A percentile compares a stretch with the other conserved stretches of the same genome.
Evolutionary conservation across 2,113 vertebrate genomes (phyloP).

Genomic region (Oryzias celebensis): DNA sequence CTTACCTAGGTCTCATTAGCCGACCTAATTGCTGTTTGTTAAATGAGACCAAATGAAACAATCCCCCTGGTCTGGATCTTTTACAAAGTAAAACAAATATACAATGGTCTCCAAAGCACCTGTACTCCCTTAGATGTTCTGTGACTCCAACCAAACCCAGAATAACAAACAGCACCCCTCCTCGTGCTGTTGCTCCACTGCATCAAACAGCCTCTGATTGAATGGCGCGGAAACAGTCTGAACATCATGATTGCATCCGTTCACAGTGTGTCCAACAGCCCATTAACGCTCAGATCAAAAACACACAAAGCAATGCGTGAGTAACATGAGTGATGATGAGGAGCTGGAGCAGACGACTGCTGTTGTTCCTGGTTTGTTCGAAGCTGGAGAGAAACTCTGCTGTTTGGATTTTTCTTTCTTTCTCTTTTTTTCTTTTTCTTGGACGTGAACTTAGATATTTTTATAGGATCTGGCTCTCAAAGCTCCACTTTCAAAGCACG

Average conservation of each 20-base stretch:
- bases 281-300: constrained; percentile 65
- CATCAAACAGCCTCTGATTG: constrained; percentile 59
- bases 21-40: constrained; percentile 64
- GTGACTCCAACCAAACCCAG: constrained; percentile 52
- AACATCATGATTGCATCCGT: constrained; percentile 63
- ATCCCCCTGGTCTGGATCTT: constrained; percentile 49
- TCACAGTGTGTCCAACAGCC: constrained; percentile 57
- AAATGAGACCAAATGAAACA: constrained; percentile 57
- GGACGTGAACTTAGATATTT: constrained; percentile 31
- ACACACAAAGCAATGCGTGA: constrained; percentile 40
- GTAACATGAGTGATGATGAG: constrained; percentile 49
- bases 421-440: not conserved
- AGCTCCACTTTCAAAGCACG: constrained; percentile 1
- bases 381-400: constrained; percentile 31
- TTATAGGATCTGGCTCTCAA: constrained; percentile 39
- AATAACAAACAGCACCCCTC: constrained; percentile 72
- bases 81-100: constrained; percentile 72
- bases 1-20: constrained; percentile 66
- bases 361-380: constrained; percentile 25
- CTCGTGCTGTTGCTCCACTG: constrained; percentile 33
- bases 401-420: not conserved
- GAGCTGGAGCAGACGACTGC: constrained; percentile 31
- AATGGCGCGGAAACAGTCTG: constrained; percentile 43
- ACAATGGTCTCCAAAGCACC: constrained; percentile 63
- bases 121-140: constrained; percentile 59